Evolutionary conservation across 2,888 invertebrate genomes (phyloP), one percentile per base, ranked within the genome.

Genomic region (Gerris lacustris): DNA sequence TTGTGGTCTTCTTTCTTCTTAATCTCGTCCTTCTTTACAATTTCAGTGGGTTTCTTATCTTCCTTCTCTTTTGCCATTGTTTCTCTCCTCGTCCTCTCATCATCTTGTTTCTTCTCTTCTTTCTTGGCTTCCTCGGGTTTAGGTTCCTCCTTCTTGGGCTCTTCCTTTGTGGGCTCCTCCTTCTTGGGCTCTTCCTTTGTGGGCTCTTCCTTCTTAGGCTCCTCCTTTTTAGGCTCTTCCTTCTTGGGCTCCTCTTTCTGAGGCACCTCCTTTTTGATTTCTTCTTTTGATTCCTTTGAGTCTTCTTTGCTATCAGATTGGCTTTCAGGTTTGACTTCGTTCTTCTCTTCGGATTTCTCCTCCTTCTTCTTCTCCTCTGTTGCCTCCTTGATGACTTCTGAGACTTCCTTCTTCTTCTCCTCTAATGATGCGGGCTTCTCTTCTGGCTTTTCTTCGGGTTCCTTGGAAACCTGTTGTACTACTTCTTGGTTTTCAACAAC

Each of bases 231-330:
- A 31, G 74, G 72, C 45, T 76, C 75, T 67, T 75, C 74, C 44
- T 74, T 63, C 55, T 73, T 73, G 45, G 64, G 72, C 70, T 75
- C 76, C 5, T 74, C 74, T 55, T 75, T 74, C 73, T 75, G 6
- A 47, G 47, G 11, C 9, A 15, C 1, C 80, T 78, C 73, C 77
- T 77, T 71, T 79, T 78, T 76, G 78, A 79, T 70, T 77, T 75
- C 73, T 78, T 11, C 55, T 55, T 9, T 11, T 55, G 55, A 15
- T 55, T 55, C 55, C 15, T 31, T 79, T 73, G 80, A 31, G 31
- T 31, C 31, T 31, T 31, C 31, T 31, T 31, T 31, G 31, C 31
- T 31, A 31, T 31, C 31, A 31, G 31, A 31, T 31, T 31, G 31
- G 31, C 31, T 31, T 31, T 55, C 55, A 11, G 55, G 55, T 55